phyloP scores from a whole-genome alignment of 2,888 invertebrate genomes.

The Leucophenga maculata region DNA sequence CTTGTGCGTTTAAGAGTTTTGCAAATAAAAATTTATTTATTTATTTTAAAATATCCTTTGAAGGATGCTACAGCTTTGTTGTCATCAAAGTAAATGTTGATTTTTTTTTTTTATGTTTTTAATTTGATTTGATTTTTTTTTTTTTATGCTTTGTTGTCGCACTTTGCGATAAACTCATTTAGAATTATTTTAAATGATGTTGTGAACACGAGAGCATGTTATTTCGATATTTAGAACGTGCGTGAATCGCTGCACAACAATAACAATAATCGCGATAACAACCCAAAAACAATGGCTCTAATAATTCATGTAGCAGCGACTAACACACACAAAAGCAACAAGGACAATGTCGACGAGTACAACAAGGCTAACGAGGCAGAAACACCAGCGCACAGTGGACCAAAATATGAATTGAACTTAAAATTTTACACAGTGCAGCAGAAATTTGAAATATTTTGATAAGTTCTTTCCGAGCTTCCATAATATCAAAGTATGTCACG shows the following conservation, averaged over 20 bases:
- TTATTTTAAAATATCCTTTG: too few relatives aligned
- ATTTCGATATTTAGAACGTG: constrained; percentile 10
- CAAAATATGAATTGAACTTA: too few relatives aligned
- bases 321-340: constrained; percentile 12
- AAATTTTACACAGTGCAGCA: too few relatives aligned
- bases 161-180: constrained; percentile 35
- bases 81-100: neutral
- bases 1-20: too few relatives aligned
- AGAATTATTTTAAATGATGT: constrained; percentile 50
- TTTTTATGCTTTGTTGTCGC: neutral
- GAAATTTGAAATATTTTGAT: too few relatives aligned
- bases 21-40: too few relatives aligned
- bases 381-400: neutral
- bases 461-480: too few relatives aligned
- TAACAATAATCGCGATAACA: neutral
- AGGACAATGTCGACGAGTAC: constrained; percentile 32
- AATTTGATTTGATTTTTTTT: neutral
- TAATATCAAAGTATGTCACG: too few relatives aligned
- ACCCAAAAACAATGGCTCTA: neutral
- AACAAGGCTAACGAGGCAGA: constrained; percentile 28
- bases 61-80: too few relatives aligned
- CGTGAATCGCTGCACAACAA: neutral
- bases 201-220: constrained; percentile 46
- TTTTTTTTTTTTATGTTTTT: neutral
- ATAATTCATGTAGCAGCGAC: neutral